Conservation (phyloP, 2,113 vertebrate species). For the Mus spicilegus region DNA sequence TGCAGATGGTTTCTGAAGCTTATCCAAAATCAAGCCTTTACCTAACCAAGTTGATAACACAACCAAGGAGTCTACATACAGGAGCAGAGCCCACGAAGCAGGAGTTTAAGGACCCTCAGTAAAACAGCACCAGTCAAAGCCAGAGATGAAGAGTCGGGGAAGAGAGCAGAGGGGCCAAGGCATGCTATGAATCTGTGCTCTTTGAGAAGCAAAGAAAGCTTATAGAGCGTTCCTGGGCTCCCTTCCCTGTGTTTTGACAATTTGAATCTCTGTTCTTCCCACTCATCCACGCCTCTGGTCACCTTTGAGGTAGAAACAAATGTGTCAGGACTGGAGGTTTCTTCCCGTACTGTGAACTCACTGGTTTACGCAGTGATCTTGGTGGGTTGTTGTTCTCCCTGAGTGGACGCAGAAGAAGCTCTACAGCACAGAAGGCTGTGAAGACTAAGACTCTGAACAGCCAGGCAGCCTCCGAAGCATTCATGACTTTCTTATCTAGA, state of each 20-base stretch:
- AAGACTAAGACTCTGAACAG: not conserved
- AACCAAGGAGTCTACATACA: not conserved
- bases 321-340: not conserved
- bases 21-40: not conserved
- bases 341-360: not conserved
- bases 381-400: not conserved
- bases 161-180: accelerated
- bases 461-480: not conserved
- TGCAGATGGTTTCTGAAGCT: not conserved
- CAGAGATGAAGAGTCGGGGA: not conserved
- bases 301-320: not conserved
- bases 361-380: not conserved
- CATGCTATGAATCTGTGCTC: not conserved
- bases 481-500: not conserved
- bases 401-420: not conserved
- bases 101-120: not conserved
- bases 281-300: not conserved
- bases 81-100: not conserved
- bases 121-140: not conserved
- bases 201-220: not conserved
- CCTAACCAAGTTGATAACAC: not conserved
- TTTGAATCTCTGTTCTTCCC: not conserved
- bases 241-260: not conserved
- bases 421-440: not conserved
- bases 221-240: not conserved